Percentiles rank a stretch among this genome's conserved stretches.
These are phyloP conservation scores for Siniperca chuatsi DNA, from an alignment of 2,113 vertebrate genomes.

Conservation along the genomic window DNA sequence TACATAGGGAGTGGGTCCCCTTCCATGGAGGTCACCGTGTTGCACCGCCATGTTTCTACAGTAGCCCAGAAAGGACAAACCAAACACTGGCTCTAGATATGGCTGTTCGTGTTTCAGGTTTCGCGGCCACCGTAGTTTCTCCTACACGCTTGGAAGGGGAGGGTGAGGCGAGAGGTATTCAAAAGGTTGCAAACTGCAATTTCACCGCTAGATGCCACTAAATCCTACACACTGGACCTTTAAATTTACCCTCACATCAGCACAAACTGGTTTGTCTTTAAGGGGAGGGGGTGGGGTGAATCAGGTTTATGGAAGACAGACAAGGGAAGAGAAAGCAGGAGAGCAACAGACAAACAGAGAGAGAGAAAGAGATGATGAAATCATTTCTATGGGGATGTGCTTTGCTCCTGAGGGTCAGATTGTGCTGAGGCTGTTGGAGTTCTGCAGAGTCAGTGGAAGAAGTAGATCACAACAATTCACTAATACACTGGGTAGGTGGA, in stretches of 20 bases:
- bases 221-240: no score
- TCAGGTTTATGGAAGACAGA: conserved; percentile 54
- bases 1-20: no score
- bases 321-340: conserved; percentile 33
- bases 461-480: conserved; percentile 69
- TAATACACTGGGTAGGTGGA: conserved; percentile 71
- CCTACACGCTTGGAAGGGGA: no score
- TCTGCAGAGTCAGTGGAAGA: conserved; percentile 80
- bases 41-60: no score
- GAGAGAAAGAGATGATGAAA: conserved; percentile 71
- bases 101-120: no score
- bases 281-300: conserved; percentile 11
- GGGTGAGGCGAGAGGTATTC: no score
- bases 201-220: no score
- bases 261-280: conserved; percentile 53
- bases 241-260: conserved; percentile 69
- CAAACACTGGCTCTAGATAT: no score
- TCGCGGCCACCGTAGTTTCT: no score
- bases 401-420: conserved; percentile 73
- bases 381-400: conserved; percentile 69
- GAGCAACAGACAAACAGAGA: conserved; percentile 37
- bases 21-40: no score
- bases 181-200: no score
- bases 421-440: conserved; percentile 77
- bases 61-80: no score